Evolutionary conservation across 2,888 invertebrate species (phyloP), one percentile per base, ranked within the genome.

Genomic region (Iphiclides podalirius): DNA sequence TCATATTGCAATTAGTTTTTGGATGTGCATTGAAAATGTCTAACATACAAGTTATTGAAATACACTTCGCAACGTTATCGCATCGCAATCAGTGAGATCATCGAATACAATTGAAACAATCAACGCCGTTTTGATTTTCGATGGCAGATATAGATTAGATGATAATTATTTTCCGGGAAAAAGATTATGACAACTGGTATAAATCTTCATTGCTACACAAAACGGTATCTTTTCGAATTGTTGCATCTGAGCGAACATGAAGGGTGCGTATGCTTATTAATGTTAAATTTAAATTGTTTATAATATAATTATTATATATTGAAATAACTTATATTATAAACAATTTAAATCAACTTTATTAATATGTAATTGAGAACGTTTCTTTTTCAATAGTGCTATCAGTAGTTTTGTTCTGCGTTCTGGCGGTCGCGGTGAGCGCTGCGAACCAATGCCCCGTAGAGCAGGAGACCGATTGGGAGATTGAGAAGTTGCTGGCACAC

Each of bases 401-500:
- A 13, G 37, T 54, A 28, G 2, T 61, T 12, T n/a, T 42, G 6
- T 11, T 37, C 14, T 53, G 67, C 38, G 63, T 61, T 8, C 59
- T 62, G n/a, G 56, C 61, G 7, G 68, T 67, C 41, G 64, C 61
- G 1, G 61, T 52, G 4, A 59, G 53, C 31, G 68, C 62, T 31
- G 66, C 64, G 1, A 62, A 66, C 0, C 44, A 67, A 44, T 86
- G 86, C 46, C 86, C 86, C 0, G 3, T 61, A 0, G 80, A 74
- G 12, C 83, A 81, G 53, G 70, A 56, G 45, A 12, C 6, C 0
- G 61, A 84, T 55, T 81, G 81, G 79, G 54, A 57, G 13, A 72
- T 79, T 13, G 83, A 83, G 53, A 86, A 90, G 66, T 90, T 92
- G 47, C 82, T 92, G 0, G 89, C 88, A 14, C 86, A 87, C 40